Conservation (phyloP, 2,113 vertebrate genomes). For the Nyctibius bracteatus region DNA sequence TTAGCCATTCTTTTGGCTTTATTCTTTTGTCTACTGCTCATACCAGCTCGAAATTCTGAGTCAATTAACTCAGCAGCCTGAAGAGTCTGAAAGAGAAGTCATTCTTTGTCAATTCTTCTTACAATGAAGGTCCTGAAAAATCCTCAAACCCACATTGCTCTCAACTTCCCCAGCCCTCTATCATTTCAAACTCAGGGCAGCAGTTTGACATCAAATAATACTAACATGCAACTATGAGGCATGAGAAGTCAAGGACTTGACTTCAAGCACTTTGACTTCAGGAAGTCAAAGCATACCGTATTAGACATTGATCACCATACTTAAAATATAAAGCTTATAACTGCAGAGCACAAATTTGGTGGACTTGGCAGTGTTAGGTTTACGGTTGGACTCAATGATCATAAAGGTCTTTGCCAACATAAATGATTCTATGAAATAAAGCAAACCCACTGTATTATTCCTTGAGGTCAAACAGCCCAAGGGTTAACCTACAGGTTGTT, state of each 20-base stretch:
- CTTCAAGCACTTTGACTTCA: no score
- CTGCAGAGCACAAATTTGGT: not conserved
- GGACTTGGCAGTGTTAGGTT: not conserved
- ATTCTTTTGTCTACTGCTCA: constrained; percentile 98
- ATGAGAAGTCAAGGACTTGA: no score
- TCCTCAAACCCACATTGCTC: not conserved
- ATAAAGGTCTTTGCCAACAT: not conserved
- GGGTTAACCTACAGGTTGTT: constrained; percentile 83
- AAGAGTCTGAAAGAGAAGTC: constrained; percentile 81
- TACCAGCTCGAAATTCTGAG: constrained; percentile 94
- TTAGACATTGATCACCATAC: not conserved
- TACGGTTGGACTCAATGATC: not conserved
- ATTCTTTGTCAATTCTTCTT: constrained; percentile 28
- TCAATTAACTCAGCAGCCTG: constrained; percentile 96
- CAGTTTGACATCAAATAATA: not conserved
- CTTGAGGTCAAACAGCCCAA: constrained; percentile 73
- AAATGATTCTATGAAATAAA: not conserved
- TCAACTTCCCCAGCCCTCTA: not conserved
- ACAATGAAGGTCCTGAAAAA: not conserved
- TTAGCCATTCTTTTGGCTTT: constrained; percentile 99
- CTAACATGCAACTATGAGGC: not conserved
- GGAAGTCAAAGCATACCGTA: not conserved
- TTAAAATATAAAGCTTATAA: not conserved
- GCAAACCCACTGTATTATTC: constrained; percentile 66
- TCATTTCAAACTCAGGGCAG: not conserved